These are phyloP conservation scores for Sabellastarte sp. DNA, from an alignment of 2,888 invertebrate species.

Conservation along the genomic window DNA sequence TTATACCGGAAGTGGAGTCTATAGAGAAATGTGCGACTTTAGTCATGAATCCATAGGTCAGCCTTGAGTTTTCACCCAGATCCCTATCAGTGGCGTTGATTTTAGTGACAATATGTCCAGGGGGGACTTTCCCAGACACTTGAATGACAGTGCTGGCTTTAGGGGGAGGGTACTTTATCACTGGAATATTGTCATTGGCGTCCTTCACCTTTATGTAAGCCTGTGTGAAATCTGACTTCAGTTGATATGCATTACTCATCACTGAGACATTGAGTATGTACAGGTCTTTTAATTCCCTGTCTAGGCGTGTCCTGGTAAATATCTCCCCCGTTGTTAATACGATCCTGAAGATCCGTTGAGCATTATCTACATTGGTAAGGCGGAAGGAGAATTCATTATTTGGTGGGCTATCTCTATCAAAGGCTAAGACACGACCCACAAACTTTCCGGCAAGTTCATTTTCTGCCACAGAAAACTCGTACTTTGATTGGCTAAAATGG, in stretches of 20 bases:
- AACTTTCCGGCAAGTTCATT: not conserved
- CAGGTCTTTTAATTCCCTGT: not conserved
- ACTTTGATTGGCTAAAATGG: not conserved
- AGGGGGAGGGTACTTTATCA: not conserved
- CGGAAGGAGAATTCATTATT: not conserved
- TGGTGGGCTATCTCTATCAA: not conserved
- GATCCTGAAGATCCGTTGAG: not conserved
- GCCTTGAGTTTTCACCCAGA: not conserved
- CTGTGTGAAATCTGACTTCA: not conserved
- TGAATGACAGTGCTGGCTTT: not conserved
- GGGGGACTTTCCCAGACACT: not conserved
- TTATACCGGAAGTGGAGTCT: not conserved
- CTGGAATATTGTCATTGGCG: not conserved
- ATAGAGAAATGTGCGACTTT: not conserved
- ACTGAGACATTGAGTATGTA: not conserved
- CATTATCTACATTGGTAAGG: not conserved
- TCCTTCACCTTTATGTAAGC: not conserved
- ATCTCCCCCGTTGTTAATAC: not conserved
- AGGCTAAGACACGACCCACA: not conserved
- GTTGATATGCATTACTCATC: not conserved
- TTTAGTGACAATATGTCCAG: not conserved
- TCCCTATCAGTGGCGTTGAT: not conserved
- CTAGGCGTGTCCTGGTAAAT: not conserved
- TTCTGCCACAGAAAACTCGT: not conserved
- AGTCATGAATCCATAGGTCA: not conserved